phyloP scores from a whole-genome alignment of 2,113 vertebrate species.

The Lates calcarifer region DNA sequence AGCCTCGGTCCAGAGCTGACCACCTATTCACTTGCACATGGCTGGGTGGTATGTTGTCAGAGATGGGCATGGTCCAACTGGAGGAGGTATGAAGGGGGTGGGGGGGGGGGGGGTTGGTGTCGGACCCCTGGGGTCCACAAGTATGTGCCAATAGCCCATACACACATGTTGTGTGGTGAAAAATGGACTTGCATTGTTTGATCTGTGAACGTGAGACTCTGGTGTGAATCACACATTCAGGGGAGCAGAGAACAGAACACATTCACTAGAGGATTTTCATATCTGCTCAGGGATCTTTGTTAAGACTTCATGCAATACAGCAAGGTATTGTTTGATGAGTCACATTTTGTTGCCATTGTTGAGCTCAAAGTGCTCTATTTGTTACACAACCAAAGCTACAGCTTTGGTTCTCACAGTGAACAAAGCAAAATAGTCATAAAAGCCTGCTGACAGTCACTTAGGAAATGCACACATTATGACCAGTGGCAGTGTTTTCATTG shows the following conservation, averaged over 20 bases:
- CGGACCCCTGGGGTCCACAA: constrained; percentile 53
- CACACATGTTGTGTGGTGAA: constrained; percentile 64
- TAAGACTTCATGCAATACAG: neutral
- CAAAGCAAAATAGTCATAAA: constrained; percentile 40
- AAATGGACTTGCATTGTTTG: constrained; percentile 65
- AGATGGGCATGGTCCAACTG: constrained; percentile 56
- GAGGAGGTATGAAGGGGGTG: constrained; percentile 42
- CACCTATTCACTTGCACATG: constrained; percentile 47
- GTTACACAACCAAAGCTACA: neutral
- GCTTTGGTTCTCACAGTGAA: constrained; percentile 21
- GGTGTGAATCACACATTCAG: constrained; percentile 56
- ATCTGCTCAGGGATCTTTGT: constrained; percentile 15
- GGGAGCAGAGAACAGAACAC: constrained; percentile 5
- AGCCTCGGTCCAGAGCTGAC: constrained; percentile 56
- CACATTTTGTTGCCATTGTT: constrained; percentile 6
- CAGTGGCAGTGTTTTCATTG: constrained; percentile 61
- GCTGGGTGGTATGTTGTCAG: constrained; percentile 39
- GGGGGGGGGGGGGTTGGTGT: constrained; percentile 28
- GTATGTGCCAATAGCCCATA: constrained; percentile 53
- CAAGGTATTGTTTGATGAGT: neutral
- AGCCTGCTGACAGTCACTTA: constrained; percentile 48
- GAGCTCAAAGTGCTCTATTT: neutral
- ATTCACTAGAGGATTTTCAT: constrained; percentile 23
- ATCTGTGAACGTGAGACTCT: constrained; percentile 49
- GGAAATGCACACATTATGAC: constrained; percentile 57